phyloP scores from a whole-genome alignment of 2,113 vertebrate genomes.

The Mustelus asterias region DNA sequence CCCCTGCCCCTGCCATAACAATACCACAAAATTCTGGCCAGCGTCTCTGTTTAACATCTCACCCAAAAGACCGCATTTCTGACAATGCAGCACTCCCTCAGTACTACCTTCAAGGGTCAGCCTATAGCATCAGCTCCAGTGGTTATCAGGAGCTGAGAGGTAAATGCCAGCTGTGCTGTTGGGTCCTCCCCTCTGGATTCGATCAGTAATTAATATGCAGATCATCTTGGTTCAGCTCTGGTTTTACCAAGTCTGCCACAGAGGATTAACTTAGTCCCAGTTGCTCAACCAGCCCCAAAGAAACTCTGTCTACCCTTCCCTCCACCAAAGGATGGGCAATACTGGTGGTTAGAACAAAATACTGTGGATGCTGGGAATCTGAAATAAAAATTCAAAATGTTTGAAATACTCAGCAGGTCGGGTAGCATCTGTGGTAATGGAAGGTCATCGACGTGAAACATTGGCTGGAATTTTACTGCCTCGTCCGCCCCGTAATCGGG shows the following conservation, averaged over 20 bases:
- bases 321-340: neutral
- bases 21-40: too few species aligned
- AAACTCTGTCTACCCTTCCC: neutral
- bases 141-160: neutral
- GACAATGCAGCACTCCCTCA: too few species aligned
- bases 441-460: neutral
- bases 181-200: neutral
- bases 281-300: neutral
- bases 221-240: neutral
- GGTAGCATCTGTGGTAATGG: neutral
- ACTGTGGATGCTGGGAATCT: too few species aligned
- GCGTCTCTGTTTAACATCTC: too few species aligned
- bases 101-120: too few species aligned
- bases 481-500: too few species aligned
- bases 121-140: neutral
- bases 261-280: too few species aligned
- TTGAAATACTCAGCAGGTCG: too few species aligned
- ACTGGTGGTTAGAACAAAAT: neutral
- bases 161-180: neutral
- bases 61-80: too few species aligned
- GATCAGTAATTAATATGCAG: neutral
- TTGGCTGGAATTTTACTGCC: too few species aligned
- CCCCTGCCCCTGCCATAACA: too few species aligned
- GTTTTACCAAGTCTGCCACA: neutral
- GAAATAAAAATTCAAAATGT: too few species aligned